These are phyloP conservation scores for Girardinichthys multiradiatus DNA, from an alignment of 2,113 vertebrate species.

Conservation along the genomic window DNA sequence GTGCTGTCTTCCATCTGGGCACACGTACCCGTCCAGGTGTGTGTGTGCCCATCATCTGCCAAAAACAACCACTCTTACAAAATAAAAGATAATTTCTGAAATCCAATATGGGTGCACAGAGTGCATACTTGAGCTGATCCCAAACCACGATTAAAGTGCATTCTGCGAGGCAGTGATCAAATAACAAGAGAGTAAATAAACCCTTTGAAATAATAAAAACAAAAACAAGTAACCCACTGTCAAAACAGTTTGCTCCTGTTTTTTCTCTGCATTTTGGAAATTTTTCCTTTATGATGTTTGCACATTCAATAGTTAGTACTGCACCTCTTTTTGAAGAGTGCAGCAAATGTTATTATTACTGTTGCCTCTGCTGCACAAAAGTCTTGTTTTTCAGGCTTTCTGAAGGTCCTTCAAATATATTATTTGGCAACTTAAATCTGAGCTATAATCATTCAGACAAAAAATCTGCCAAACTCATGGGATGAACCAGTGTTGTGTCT, in stretches of 20 bases:
- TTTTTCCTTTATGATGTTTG: not conserved
- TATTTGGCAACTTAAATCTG: not conserved
- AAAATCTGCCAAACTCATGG: not conserved
- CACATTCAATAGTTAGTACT: not conserved
- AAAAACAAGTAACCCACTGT: not conserved
- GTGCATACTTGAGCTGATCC: conserved; percentile 26
- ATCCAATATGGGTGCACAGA: conserved; percentile 52
- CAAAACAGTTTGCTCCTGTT: not conserved
- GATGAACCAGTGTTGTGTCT: not conserved
- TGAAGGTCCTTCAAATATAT: no score
- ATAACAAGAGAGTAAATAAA: conserved; percentile 12
- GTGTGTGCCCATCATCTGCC: conserved; percentile 71
- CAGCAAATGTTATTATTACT: not conserved
- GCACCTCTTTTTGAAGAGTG: not conserved
- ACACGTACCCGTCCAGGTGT: conserved; percentile 69
- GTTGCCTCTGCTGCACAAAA: not conserved
- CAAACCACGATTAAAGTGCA: conserved; percentile 44
- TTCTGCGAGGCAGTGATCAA: conserved; percentile 1
- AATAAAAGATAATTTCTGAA: conserved; percentile 56
- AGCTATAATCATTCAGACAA: not conserved
- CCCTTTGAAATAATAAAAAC: not conserved
- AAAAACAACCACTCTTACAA: conserved; percentile 48
- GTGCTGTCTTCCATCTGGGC: conserved; percentile 75
- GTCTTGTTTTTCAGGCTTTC: no score
- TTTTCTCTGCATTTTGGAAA: not conserved